Base-by-base conservation (phyloP, 2,888 invertebrate genomes). In the Chironomus riparius region DNA sequence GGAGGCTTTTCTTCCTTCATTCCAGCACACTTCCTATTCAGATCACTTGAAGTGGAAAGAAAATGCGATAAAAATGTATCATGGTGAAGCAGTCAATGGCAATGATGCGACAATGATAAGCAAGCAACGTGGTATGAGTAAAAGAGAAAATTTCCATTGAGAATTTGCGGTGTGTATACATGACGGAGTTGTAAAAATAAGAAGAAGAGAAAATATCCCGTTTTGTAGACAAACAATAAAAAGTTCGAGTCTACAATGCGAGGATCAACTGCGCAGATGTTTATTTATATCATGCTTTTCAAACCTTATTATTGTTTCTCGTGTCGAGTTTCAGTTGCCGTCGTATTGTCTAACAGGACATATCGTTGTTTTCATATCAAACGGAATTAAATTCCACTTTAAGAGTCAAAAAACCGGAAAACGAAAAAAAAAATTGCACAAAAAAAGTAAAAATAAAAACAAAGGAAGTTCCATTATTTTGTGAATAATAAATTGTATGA, bases 241-340 rank as follows among this genome's bases (percentile, higher is more conserved):
- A 62, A 62, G 21, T 13, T 56, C 18, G 12, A 70, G 48, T 47
- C 21, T 47, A 24, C 47, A 15, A 4, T 47, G 50, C 24, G 24
- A 71, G 71, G 71, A 71, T 71, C 71, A 24, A 50, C 24, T 71
- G 71, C 71, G 71, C 71, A 71, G 71, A 47, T 24, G 56, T 71
- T 71, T 71, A 47, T 71, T 50, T n/a, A 47, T 50, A 56, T 15
- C 50, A 47, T 24, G 22, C 21, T 65, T 65, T 13, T 56, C 21
- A 65, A 62, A 24, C 22, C 13, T 13, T 24, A 12, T 65, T 13
- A 21, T 65, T 24, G 65, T 24, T 65, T 65, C 38, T 38, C 38
- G 38, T 24, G 21, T 21, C 24, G 21, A 65, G 13, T 65, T 65
- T 71, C 18, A 71, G 71, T 71, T 56, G 71, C 15, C 71, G 56